These are phyloP conservation scores for Drosophila leontia DNA, from an alignment of 1,140 invertebrate genomes.

Conservation along the genomic window DNA sequence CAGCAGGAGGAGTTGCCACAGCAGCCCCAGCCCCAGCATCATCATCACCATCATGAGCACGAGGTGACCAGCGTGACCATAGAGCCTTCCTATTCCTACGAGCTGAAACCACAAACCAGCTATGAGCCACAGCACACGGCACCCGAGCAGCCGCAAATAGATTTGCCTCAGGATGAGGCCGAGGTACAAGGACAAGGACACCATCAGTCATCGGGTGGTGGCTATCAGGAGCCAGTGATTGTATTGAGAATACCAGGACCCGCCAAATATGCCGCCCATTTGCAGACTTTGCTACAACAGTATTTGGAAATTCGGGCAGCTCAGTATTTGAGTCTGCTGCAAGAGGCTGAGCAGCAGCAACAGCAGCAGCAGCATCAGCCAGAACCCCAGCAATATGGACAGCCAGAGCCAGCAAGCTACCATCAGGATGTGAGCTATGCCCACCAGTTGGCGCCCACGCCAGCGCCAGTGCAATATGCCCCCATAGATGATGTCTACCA, in stretches of 20 bases:
- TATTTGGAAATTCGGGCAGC: conserved; percentile 83
- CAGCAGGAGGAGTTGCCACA: conserved; percentile 23
- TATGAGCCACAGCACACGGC: conserved; percentile 60
- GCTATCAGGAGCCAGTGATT: conserved; percentile 81
- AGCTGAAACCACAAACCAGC: conserved; percentile 78
- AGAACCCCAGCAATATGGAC: conserved; percentile 33
- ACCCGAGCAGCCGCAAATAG: conserved; percentile 69
- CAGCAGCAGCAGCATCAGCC: conserved; percentile 52
- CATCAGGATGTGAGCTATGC: conserved; percentile 67
- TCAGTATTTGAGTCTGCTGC: conserved; percentile 75
- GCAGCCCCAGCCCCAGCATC: conserved; percentile 18
- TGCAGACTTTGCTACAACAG: conserved; percentile 81
- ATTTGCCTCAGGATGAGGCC: conserved; percentile 65
- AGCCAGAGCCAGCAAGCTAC: conserved; percentile 47
- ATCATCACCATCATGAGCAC: conserved; percentile 19
- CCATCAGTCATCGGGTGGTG: conserved; percentile 2
- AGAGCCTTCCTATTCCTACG: conserved; percentile 83
- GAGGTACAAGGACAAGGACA: conserved; percentile 4
- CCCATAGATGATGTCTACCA: conserved; percentile 80
- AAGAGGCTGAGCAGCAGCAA: conserved; percentile 74
- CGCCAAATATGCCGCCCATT: conserved; percentile 81
- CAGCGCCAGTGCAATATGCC: conserved; percentile 63
- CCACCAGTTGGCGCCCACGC: conserved; percentile 66
- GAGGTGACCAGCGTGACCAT: conserved; percentile 78
- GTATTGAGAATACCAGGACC: conserved; percentile 81